phyloP scores from a whole-genome alignment of 2,113 vertebrate species.

The Perccottus glenii region DNA sequence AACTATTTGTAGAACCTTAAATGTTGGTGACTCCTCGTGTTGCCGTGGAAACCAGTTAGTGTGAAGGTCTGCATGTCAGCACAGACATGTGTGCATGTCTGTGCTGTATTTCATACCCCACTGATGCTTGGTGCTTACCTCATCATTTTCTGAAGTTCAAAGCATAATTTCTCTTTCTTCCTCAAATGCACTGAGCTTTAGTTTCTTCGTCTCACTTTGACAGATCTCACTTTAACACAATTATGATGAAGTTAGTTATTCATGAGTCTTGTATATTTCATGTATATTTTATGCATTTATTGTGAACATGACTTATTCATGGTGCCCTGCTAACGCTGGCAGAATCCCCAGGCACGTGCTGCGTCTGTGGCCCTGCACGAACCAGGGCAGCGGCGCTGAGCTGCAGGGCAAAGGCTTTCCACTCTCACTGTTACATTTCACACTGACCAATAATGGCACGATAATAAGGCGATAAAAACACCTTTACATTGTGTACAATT shows the following conservation, averaged over 20 bases:
- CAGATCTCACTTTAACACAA: slow-evolving; percentile 26
- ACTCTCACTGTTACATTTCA: not conserved
- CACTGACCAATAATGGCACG: not conserved
- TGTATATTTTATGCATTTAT: slow-evolving; percentile 66
- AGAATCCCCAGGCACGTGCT: no score
- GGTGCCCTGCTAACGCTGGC: no score
- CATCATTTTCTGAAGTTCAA: slow-evolving; percentile 8
- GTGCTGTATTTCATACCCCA: not conserved
- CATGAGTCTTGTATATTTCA: slow-evolving; percentile 55
- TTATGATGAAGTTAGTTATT: slow-evolving; percentile 52
- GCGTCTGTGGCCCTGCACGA: no score
- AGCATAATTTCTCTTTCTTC: not conserved
- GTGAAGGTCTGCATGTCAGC: no score
- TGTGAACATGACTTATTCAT: slow-evolving; percentile 63
- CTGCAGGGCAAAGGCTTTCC: not conserved
- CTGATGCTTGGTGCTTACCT: not conserved
- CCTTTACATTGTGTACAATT: not conserved
- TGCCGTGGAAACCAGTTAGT: slow-evolving; percentile 1
- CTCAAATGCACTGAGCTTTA: not conserved
- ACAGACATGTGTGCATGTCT: no score
- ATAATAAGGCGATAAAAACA: not conserved
- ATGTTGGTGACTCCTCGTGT: not conserved
- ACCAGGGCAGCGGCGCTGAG: not conserved
- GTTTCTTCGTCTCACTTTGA: not conserved
- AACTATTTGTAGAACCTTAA: not conserved